These are phyloP conservation scores for Pachypsylla venusta DNA, from an alignment of 1,140 invertebrate genomes.

Conservation along the genomic window DNA sequence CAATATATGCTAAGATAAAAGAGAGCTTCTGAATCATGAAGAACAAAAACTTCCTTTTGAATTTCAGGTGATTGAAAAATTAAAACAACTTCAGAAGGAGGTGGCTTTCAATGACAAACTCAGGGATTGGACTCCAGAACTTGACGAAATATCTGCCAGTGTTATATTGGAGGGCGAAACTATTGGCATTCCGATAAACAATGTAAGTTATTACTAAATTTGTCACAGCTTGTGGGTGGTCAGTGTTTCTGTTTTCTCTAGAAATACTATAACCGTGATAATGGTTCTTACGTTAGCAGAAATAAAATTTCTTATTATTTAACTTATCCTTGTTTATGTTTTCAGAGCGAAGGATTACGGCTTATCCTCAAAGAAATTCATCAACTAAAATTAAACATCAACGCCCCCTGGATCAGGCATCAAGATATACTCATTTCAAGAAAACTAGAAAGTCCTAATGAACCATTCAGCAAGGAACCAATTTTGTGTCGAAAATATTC, in stretches of 20 bases:
- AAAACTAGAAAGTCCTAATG: neutral
- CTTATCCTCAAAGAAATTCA: neutral
- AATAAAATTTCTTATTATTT: too few species aligned
- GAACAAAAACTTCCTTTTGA: neutral
- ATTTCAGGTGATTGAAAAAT: neutral
- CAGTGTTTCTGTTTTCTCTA: too few species aligned
- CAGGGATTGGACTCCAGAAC: neutral
- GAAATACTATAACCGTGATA: too few species aligned
- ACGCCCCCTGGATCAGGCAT: neutral
- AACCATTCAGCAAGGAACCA: neutral
- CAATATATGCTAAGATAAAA: too few species aligned
- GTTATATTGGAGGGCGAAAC: constrained; percentile 1
- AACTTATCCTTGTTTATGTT: too few species aligned
- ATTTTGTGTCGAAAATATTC: neutral
- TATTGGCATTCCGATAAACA: neutral
- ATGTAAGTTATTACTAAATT: neutral
- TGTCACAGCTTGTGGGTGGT: too few species aligned
- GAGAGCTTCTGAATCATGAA: too few species aligned
- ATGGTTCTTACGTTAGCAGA: too few species aligned
- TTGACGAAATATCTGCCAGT: constrained; percentile 4
- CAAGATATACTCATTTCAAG: neutral
- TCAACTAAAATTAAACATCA: neutral
- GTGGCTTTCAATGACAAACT: neutral
- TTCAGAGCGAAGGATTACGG: constrained; percentile 3
- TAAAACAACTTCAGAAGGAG: neutral